These are phyloP conservation scores for Goniozus legneri DNA, from an alignment of 1,140 invertebrate genomes.

Conservation along the genomic window DNA sequence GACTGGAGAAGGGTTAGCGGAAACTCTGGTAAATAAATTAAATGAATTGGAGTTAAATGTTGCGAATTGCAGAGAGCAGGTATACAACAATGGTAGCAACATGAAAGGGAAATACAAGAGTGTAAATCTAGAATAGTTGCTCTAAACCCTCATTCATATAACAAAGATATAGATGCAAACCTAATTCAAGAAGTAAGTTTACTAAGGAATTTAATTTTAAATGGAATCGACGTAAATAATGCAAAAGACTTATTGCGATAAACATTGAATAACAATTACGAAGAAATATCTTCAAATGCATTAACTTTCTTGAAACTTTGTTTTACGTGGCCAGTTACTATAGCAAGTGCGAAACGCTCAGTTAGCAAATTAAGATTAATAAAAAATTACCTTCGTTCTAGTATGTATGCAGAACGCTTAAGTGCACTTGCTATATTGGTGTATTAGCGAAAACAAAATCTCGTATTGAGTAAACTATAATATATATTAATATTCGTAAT, in stretches of 20 bases:
- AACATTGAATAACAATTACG: background rate
- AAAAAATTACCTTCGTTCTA: constrained; percentile 26
- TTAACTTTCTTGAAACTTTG: background rate
- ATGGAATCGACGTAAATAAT: background rate
- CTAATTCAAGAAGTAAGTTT: background rate
- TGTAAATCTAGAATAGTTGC: too few species aligned
- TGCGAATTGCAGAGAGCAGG: too few species aligned
- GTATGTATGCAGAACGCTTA: constrained; percentile 24
- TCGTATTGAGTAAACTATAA: constrained; percentile 4
- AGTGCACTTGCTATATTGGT: constrained; percentile 17
- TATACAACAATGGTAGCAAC: too few species aligned
- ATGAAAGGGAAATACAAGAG: too few species aligned
- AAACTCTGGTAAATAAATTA: constrained; percentile 4
- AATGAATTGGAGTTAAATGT: too few species aligned
- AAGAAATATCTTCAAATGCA: background rate
- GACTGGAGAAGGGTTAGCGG: constrained; percentile 1
- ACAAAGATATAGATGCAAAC: background rate
- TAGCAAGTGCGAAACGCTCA: constrained; percentile 22
- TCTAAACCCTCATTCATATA: too few species aligned
- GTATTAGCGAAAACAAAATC: constrained; percentile 18
- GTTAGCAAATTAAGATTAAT: constrained; percentile 34
- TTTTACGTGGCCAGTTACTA: constrained; percentile 12
- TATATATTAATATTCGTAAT: constrained; percentile 8
- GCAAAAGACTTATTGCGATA: background rate
- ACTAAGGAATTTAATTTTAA: too few species aligned